Evolutionary conservation across 2,797 vertebrate genomes (phyloP).

Genomic region (Australoheros facetus): DNA sequence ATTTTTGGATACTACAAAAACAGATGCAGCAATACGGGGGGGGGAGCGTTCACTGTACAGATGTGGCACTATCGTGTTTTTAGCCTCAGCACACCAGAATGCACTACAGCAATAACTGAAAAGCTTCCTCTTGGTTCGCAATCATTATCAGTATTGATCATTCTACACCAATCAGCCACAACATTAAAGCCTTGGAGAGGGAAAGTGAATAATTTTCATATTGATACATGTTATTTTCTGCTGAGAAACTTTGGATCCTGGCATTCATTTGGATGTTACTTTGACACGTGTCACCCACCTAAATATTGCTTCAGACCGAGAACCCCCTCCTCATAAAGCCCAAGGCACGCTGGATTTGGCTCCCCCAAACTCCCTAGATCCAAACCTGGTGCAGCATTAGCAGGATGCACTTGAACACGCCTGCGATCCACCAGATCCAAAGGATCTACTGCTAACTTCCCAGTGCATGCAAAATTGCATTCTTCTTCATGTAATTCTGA

Average conservation of each 20-base stretch:
- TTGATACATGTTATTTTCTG: neutral
- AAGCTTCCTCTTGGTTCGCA: neutral
- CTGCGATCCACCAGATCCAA: neutral
- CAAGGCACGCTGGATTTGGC: neutral
- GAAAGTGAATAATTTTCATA: neutral
- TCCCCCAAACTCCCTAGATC: neutral
- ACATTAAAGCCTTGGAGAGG: neutral
- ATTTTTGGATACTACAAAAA: neutral
- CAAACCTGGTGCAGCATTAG: neutral
- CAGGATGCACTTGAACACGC: neutral
- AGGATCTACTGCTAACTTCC: neutral
- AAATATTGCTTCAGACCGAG: neutral
- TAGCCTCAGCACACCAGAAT: neutral
- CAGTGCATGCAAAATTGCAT: rapidly evolving
- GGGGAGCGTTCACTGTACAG: neutral
- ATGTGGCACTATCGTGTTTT: neutral
- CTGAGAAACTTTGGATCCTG: neutral
- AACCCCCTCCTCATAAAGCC: neutral
- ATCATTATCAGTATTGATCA: neutral
- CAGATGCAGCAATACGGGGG: neutral
- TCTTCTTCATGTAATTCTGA: neutral
- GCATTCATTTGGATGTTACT: neutral
- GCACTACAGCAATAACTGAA: neutral
- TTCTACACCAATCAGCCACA: neutral
- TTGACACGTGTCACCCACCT: neutral